Percentiles rank a stretch among this genome's conserved stretches.
phyloP scores from a whole-genome alignment of 2,113 vertebrate species.

The Madoqua kirkii region DNA sequence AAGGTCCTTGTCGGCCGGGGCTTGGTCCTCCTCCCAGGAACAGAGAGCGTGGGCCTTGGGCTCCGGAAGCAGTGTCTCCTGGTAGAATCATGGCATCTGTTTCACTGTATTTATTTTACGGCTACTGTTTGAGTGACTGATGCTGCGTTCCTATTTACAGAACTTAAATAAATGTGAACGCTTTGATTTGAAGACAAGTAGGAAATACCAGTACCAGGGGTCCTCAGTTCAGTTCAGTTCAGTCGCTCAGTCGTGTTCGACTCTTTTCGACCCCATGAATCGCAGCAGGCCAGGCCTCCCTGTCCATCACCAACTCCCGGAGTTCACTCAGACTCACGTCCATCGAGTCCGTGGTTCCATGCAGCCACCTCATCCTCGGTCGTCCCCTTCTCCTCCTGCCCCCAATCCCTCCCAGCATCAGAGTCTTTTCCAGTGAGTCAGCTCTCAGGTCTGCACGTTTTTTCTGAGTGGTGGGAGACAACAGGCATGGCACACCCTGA shows the following conservation, averaged over 20 bases:
- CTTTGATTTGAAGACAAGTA: neutral
- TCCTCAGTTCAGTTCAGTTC: neutral
- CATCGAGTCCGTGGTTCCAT: too few species aligned
- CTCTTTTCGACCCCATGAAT: too few species aligned
- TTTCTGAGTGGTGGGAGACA: neutral
- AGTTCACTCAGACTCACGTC: too few species aligned
- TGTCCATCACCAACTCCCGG: too few species aligned
- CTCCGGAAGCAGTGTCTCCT: neutral
- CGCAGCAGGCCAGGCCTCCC: too few species aligned
- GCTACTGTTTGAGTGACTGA: neutral
- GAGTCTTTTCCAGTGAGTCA: too few species aligned
- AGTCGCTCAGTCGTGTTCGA: too few species aligned
- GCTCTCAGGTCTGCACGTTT: neutral
- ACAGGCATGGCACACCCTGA: neutral
- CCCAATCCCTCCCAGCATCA: too few species aligned
- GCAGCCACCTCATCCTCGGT: too few species aligned
- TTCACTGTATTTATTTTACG: neutral
- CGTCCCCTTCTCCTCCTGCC: too few species aligned
- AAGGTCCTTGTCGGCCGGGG: accelerated
- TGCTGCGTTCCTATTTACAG: neutral
- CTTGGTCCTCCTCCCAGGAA: neutral
- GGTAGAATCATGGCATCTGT: neutral
- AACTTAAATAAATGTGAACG: slow-evolving; percentile 6
- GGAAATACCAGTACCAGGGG: neutral
- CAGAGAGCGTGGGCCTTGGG: neutral